A percentile compares a stretch with the other conserved stretches of the same genome.
Evolutionary conservation across 2,888 invertebrate species (phyloP).

Genomic region (Amorpha juglandis): DNA sequence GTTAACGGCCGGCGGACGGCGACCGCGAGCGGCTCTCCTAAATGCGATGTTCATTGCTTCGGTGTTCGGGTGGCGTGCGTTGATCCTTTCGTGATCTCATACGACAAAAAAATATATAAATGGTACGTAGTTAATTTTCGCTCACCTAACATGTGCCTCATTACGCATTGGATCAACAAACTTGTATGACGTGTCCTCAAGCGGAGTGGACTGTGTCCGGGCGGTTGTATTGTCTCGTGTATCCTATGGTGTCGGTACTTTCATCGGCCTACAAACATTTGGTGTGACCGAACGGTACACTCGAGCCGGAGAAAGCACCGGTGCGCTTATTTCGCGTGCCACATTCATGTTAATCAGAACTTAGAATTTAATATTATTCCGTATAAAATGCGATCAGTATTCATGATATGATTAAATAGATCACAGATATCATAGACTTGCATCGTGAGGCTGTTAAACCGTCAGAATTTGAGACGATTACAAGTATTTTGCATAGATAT

Average conservation of each 20-base stretch:
- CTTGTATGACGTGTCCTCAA: neutral
- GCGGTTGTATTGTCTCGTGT: slow-evolving; percentile 4
- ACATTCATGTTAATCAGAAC: slow-evolving; percentile 43
- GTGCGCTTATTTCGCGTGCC: slow-evolving; percentile 52
- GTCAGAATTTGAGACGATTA: neutral
- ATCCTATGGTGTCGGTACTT: slow-evolving; percentile 53
- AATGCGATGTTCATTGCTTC: slow-evolving; percentile 68
- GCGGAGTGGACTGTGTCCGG: neutral
- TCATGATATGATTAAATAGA: neutral
- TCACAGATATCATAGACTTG: too few relatives aligned
- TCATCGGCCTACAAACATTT: slow-evolving; percentile 68
- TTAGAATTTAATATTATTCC: neutral
- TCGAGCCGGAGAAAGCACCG: slow-evolving; percentile 72
- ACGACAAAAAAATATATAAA: slow-evolving; percentile 49
- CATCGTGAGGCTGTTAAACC: neutral
- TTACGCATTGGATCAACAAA: slow-evolving; percentile 17
- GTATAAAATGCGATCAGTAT: neutral
- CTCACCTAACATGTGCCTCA: slow-evolving; percentile 28
- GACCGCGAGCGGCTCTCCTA: slow-evolving; percentile 62
- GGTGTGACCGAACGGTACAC: slow-evolving; percentile 56
- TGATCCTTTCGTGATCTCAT: slow-evolving; percentile 83
- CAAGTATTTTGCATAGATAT: neutral
- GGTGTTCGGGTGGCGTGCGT: slow-evolving; percentile 70
- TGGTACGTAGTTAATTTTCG: slow-evolving; percentile 34
- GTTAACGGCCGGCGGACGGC: slow-evolving; percentile 77